Percentiles rank a stretch among this genome's conserved stretches.
phyloP scores from a whole-genome alignment of 2,113 vertebrate genomes.

The Datnioides undecimradiatus region DNA sequence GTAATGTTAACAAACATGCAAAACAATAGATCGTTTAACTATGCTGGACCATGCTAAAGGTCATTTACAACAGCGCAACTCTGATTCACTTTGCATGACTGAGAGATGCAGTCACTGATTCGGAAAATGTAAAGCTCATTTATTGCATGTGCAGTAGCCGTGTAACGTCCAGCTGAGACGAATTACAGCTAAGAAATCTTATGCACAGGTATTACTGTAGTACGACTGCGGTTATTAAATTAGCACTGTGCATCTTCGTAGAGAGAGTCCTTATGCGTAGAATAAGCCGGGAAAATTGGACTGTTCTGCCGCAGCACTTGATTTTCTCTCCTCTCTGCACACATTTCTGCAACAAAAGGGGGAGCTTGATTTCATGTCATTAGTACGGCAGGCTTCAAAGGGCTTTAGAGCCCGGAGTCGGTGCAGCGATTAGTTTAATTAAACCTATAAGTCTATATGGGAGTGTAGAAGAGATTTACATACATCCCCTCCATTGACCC shows the following conservation, averaged over 20 bases:
- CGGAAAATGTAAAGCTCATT: conserved; percentile 59
- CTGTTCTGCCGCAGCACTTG: conserved; percentile 43
- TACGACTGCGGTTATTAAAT: conserved; percentile 63
- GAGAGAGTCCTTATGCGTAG: conserved; percentile 43
- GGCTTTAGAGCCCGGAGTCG: conserved; percentile 68
- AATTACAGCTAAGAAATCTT: conserved; percentile 5
- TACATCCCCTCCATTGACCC: conserved; percentile 60
- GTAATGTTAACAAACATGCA: background rate
- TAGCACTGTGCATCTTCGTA: conserved; percentile 33
- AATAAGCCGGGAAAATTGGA: conserved; percentile 52
- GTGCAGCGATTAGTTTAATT: conserved; percentile 82
- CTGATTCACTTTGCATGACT: conserved; percentile 35
- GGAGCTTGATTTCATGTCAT: conserved; percentile 67
- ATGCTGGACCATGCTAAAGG: background rate
- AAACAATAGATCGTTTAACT: background rate
- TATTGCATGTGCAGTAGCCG: conserved; percentile 25
- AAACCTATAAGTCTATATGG: conserved; percentile 72
- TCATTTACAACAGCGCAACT: conserved; percentile 4
- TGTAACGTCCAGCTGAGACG: conserved; percentile 32
- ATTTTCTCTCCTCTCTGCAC: conserved; percentile 52
- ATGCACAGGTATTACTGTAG: conserved; percentile 31
- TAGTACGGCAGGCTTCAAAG: conserved; percentile 77
- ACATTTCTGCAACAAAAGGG: conserved; percentile 63
- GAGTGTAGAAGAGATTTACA: conserved; percentile 68
- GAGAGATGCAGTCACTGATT: conserved; percentile 45